phyloP scores from a whole-genome alignment of 2,797 vertebrate genomes.

The Etheostoma perlongum region DNA sequence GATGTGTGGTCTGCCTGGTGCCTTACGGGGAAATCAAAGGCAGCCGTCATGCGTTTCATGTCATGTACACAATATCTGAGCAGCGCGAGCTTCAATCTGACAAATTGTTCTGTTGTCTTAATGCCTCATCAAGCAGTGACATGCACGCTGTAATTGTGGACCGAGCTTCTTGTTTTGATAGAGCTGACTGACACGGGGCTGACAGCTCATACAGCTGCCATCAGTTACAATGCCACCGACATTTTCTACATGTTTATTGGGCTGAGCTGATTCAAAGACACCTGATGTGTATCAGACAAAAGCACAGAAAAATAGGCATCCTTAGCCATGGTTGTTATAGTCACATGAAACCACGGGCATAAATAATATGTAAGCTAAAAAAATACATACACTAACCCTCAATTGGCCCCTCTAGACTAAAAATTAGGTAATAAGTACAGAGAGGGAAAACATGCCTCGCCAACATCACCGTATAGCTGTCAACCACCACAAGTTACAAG shows the following conservation, averaged over 20 bases:
- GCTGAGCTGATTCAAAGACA: constrained; percentile 50
- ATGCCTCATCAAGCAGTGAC: constrained; percentile 76
- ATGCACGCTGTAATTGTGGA: constrained; percentile 71
- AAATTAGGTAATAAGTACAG: too few species aligned
- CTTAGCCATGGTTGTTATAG: not conserved
- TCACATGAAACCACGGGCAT: not conserved
- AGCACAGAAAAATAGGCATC: constrained; percentile 2
- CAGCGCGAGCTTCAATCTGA: constrained; percentile 69
- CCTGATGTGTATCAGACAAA: constrained; percentile 53
- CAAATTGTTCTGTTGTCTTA: constrained; percentile 74
- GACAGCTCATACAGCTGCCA: constrained; percentile 63
- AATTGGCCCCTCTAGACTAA: too few species aligned
- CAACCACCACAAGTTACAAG: too few species aligned
- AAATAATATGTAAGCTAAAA: not conserved
- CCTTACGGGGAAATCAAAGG: constrained; percentile 39
- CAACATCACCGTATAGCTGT: too few species aligned
- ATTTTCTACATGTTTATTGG: constrained; percentile 60
- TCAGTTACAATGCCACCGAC: constrained; percentile 53
- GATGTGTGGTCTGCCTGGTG: constrained; percentile 45
- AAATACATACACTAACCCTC: constrained; percentile 15
- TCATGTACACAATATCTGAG: constrained; percentile 73
- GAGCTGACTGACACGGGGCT: constrained; percentile 67
- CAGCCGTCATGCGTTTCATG: constrained; percentile 64
- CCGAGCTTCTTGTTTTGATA: constrained; percentile 64
- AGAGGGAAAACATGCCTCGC: too few species aligned